Evolutionary conservation across 2,888 invertebrate species (phyloP).

Genomic region (Mythimna lalbum): DNA sequence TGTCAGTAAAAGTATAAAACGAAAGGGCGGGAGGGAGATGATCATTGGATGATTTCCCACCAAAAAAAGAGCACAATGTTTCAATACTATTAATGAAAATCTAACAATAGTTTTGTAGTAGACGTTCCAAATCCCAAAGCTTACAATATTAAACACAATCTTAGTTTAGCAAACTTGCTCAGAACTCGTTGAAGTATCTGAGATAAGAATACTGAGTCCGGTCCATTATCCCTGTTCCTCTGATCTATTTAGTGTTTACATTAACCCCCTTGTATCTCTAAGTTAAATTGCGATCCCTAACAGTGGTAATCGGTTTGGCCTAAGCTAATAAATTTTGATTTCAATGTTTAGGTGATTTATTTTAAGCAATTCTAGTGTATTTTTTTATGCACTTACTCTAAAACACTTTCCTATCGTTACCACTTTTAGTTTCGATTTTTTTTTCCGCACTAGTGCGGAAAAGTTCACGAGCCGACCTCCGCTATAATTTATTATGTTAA

Average conservation of each 20-base stretch:
- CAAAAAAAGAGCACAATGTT: no score
- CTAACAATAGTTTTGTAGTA: background rate
- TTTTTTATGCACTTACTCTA: no score
- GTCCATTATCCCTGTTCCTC: background rate
- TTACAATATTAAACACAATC: slow-evolving; percentile 19
- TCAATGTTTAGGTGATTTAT: background rate
- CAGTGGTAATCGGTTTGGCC: slow-evolving; percentile 13
- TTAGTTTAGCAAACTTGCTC: slow-evolving; percentile 20
- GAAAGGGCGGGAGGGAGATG: no score
- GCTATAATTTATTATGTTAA: no score
- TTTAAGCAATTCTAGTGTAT: background rate
- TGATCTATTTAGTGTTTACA: slow-evolving; percentile 17
- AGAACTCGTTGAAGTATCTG: slow-evolving; percentile 10
- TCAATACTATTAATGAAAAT: background rate
- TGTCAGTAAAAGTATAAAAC: no score
- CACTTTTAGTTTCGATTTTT: no score
- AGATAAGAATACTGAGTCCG: slow-evolving; percentile 24
- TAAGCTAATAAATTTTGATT: slow-evolving; percentile 18
- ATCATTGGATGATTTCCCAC: no score
- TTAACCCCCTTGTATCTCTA: slow-evolving; percentile 13
- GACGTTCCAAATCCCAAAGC: slow-evolving; percentile 18
- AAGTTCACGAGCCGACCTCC: no score
- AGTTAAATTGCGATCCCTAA: slow-evolving; percentile 28
- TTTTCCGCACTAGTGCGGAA: no score
- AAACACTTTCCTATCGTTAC: no score